phyloP scores from a whole-genome alignment of 2,797 vertebrate genomes.

The Aphelocoma californica region DNA sequence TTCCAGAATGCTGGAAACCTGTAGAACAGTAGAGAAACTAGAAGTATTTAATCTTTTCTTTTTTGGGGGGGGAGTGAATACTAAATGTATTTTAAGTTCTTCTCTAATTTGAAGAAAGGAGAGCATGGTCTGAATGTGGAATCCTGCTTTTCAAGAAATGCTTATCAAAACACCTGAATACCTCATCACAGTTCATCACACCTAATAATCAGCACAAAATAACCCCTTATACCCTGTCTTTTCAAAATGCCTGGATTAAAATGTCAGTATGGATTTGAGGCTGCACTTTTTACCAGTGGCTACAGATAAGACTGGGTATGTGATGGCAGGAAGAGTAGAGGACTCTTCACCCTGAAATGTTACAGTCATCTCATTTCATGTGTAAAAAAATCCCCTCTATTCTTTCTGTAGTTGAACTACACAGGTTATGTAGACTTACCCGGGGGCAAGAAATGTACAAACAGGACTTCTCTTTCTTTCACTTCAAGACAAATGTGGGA shows the following conservation, averaged over 20 bases:
- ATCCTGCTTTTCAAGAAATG: not conserved
- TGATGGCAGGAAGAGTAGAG: not conserved
- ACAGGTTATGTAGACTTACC: not conserved
- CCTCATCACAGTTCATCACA: not conserved
- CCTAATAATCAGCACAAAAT: not conserved
- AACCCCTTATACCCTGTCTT: not conserved
- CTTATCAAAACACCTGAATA: not conserved
- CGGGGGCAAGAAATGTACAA: not conserved
- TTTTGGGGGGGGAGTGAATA: fast-evolving
- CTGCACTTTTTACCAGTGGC: not conserved
- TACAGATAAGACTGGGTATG: not conserved
- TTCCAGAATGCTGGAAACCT: not conserved
- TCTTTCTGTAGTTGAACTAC: not conserved
- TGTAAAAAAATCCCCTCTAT: not conserved
- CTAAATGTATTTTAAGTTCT: not conserved
- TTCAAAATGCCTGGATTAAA: not conserved
- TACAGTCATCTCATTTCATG: not conserved
- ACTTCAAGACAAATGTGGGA: not conserved
- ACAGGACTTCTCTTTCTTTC: not conserved
- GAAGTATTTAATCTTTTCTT: not conserved
- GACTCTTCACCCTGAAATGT: not conserved
- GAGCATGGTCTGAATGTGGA: not conserved
- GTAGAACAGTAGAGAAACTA: not conserved
- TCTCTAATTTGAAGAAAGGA: not conserved
- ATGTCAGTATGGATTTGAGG: not conserved